Evolutionary conservation across 2,888 invertebrate species (phyloP).

Genomic region (Pomacea canaliculata): DNA sequence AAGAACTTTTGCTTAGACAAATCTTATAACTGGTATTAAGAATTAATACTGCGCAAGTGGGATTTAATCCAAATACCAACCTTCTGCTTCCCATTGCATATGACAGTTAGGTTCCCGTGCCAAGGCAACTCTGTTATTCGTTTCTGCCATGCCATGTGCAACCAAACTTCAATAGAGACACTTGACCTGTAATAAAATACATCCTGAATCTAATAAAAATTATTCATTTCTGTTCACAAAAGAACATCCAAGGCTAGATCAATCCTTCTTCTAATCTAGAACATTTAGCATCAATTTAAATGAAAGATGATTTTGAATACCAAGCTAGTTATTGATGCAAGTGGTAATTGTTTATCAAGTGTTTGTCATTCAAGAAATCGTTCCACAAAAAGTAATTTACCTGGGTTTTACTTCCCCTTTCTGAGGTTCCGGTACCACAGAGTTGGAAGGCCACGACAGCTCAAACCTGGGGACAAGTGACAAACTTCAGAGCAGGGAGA

Average conservation of each 20-base stretch:
- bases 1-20: too few species aligned
- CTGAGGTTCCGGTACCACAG: constrained; percentile 46
- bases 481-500: not conserved
- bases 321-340: too few species aligned
- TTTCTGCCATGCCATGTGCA: constrained; percentile 24
- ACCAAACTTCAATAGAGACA: constrained; percentile 17
- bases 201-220: too few species aligned
- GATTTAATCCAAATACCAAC: constrained; percentile 15
- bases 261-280: too few species aligned
- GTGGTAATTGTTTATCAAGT: too few species aligned
- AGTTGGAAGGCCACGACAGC: constrained; percentile 47
- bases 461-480: constrained; percentile 28
- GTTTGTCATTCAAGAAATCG: too few species aligned
- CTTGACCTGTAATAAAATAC: not conserved
- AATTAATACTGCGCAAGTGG: too few species aligned
- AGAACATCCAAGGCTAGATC: too few species aligned
- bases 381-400: constrained; percentile 31
- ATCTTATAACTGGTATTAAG: too few species aligned
- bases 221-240: too few species aligned
- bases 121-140: constrained; percentile 41
- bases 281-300: too few species aligned
- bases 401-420: constrained; percentile 47
- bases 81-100: constrained; percentile 33
- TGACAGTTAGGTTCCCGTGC: constrained; percentile 39
- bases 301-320: too few species aligned